Percentiles rank a stretch among this genome's conserved stretches.
Evolutionary conservation across 2,113 vertebrate genomes (phyloP).

Genomic region (Phasianus colchicus): DNA sequence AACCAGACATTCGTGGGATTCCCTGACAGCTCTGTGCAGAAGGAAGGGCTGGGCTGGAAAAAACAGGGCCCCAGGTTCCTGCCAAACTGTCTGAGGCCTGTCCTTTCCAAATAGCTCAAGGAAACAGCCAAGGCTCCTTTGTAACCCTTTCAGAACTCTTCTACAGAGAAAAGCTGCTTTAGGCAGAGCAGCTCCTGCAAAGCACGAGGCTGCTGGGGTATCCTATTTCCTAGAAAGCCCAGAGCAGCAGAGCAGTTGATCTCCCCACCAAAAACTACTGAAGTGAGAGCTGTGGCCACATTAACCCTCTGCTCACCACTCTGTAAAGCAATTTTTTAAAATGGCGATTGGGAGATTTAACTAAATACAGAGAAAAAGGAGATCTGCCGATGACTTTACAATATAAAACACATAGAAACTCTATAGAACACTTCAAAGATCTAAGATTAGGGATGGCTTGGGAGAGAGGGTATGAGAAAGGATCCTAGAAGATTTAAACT

Average conservation of each 20-base stretch:
- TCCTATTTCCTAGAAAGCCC: background rate
- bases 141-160: conserved; percentile 76
- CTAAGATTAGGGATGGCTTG: background rate
- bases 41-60: conserved; percentile 91
- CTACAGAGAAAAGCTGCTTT: background rate
- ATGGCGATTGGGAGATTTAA: background rate
- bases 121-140: conserved; percentile 75
- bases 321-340: background rate
- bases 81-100: conserved; percentile 89
- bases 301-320: background rate
- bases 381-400: background rate
- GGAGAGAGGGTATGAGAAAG: background rate
- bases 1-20: conserved; percentile 92
- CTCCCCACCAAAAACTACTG: background rate
- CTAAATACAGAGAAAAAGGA: background rate
- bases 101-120: conserved; percentile 85
- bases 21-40: conserved; percentile 88
- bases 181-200: background rate
- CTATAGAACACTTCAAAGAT: background rate
- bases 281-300: background rate
- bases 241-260: background rate
- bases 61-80: conserved; percentile 83
- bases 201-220: background rate
- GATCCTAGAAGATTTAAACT: background rate
- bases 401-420: background rate